Percentiles rank a stretch among this genome's conserved stretches.
Conservation (phyloP, 2,113 vertebrate species). For the Periophthalmus modestus region DNA sequence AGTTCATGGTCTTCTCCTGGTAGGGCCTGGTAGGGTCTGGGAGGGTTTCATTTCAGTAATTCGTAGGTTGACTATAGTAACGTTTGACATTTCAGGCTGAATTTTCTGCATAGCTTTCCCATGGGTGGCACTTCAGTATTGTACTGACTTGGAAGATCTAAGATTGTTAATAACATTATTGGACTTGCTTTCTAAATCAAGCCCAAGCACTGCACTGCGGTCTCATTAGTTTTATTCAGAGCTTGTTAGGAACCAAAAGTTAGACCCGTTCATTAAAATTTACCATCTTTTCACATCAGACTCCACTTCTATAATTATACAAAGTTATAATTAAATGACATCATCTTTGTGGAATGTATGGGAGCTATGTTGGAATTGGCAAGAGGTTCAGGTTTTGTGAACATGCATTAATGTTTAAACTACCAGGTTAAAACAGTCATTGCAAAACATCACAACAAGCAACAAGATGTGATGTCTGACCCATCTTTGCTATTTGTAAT, state of each 20-base stretch:
- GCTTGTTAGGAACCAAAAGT: slow-evolving; percentile 12
- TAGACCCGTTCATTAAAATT: slow-evolving; percentile 1
- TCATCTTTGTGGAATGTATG: not conserved
- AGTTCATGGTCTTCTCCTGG: too few species aligned
- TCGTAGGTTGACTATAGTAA: too few species aligned
- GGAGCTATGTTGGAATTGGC: not conserved
- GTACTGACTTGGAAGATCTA: not conserved
- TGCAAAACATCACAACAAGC: not conserved
- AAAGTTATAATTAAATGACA: not conserved
- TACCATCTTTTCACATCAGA: slow-evolving; percentile 1
- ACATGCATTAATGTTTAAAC: not conserved
- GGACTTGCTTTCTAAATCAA: not conserved
- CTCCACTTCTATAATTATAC: not conserved
- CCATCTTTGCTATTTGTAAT: too few species aligned
- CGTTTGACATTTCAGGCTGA: too few species aligned
- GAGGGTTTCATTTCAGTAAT: too few species aligned
- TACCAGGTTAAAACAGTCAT: not conserved
- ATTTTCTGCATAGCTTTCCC: too few species aligned
- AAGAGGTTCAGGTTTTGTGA: not conserved
- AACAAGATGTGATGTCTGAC: too few species aligned
- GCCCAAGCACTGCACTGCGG: not conserved
- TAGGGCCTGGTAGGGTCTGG: too few species aligned
- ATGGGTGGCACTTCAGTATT: too few species aligned
- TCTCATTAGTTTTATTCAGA: slow-evolving; percentile 15
- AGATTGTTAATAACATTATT: slow-evolving; percentile 1